Evolutionary conservation across 2,113 vertebrate species (phyloP).

Genomic region (Malurus alboscapulatus): DNA sequence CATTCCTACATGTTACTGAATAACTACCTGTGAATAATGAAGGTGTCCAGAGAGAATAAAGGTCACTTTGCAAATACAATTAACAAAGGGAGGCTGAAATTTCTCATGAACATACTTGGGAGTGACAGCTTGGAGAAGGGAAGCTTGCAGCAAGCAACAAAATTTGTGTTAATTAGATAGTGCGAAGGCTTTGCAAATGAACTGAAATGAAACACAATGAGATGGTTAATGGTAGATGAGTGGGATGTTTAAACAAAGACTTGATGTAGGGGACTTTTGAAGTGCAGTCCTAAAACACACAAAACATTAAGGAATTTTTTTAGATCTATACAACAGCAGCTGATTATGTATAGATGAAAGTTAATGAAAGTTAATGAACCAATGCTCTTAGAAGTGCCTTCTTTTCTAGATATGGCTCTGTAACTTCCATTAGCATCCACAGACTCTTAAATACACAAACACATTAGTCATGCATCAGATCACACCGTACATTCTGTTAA

Average conservation of each 20-base stretch:
- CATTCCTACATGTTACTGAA: constrained; percentile 4
- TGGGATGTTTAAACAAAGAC: constrained; percentile 38
- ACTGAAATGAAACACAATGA: constrained; percentile 9
- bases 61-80: constrained; percentile 1
- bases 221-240: constrained; percentile 3
- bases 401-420: background rate
- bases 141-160: background rate
- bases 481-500: background rate
- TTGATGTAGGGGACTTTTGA: background rate
- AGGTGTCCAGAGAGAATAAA: background rate
- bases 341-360: constrained; percentile 19
- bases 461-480: constrained; percentile 48
- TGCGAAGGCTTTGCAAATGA: background rate
- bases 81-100: constrained; percentile 13
- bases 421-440: constrained; percentile 35
- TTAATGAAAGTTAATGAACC: constrained; percentile 36
- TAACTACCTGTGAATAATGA: constrained; percentile 49
- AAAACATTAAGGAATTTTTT: constrained; percentile 13
- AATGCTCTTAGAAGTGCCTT: background rate
- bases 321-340: background rate
- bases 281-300: background rate
- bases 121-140: background rate
- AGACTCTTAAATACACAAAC: constrained; percentile 43
- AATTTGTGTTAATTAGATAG: constrained; percentile 13
- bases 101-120: background rate